Conservation (phyloP, 2,888 invertebrate species). For the Achlya flavicornis region DNA sequence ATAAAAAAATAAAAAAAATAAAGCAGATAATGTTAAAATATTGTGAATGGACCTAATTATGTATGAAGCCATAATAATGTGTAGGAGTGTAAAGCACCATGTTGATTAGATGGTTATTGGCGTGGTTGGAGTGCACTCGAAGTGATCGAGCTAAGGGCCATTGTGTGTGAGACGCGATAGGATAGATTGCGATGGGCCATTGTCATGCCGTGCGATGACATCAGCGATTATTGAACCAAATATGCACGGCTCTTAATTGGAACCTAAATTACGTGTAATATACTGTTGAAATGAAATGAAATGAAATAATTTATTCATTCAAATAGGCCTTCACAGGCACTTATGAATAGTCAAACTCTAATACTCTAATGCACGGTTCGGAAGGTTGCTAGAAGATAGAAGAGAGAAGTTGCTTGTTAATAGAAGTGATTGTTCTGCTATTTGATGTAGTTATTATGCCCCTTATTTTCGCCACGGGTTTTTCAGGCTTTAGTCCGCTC, state of each 20-base stretch:
- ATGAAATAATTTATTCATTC: too few relatives aligned
- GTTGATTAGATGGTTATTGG: slow-evolving; percentile 41
- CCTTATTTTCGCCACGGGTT: not conserved
- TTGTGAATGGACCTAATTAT: slow-evolving; percentile 15
- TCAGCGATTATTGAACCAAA: slow-evolving; percentile 56
- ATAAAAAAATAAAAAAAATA: too few relatives aligned
- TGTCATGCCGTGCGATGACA: slow-evolving; percentile 41
- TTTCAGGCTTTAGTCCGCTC: too few relatives aligned
- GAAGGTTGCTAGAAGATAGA: too few relatives aligned
- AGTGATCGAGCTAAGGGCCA: slow-evolving; percentile 32
- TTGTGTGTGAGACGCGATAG: slow-evolving; percentile 40
- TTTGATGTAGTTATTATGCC: slow-evolving; percentile 17
- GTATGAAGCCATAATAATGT: slow-evolving; percentile 24
- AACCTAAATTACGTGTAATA: slow-evolving; percentile 10
- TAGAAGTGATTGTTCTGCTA: slow-evolving; percentile 6
- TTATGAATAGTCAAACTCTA: too few relatives aligned
- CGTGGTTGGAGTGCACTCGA: slow-evolving; percentile 42
- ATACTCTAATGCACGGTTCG: too few relatives aligned
- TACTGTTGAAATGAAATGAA: too few relatives aligned
- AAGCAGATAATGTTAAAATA: not conserved
- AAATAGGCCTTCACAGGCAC: too few relatives aligned
- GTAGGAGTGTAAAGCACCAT: slow-evolving; percentile 25
- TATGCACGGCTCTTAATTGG: slow-evolving; percentile 36
- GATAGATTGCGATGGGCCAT: slow-evolving; percentile 22
- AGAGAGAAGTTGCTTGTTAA: too few relatives aligned